Evolutionary conservation across 2,888 invertebrate genomes (phyloP).

Genomic region (Drosophila aldrichi): DNA sequence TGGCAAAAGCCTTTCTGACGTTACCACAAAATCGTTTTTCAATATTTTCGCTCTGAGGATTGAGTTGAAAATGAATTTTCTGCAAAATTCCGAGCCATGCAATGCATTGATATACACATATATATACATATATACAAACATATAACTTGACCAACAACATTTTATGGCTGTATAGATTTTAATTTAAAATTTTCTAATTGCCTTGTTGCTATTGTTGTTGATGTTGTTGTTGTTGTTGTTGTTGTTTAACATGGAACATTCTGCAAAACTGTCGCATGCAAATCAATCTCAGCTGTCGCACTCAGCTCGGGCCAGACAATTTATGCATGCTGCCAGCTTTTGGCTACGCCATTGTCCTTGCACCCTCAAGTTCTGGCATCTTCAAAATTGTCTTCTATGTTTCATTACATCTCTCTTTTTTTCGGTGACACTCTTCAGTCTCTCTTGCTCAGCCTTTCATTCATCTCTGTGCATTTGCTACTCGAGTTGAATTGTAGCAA

Average conservation of each 20-base stretch:
- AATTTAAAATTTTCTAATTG: conserved; percentile 73
- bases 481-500: conserved; percentile 7
- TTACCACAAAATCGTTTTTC: conserved; percentile 78
- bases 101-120: conserved; percentile 26
- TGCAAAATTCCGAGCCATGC: conserved; percentile 25
- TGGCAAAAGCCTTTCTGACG: conserved; percentile 73
- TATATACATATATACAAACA: conserved; percentile 36
- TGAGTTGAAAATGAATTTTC: conserved; percentile 21
- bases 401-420: conserved; percentile 62
- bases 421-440: conserved; percentile 5
- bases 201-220: conserved; percentile 29
- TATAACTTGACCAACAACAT: conserved; percentile 49
- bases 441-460: not conserved
- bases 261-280: conserved; percentile 75
- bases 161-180: conserved; percentile 61
- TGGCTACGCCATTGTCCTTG: conserved; percentile 39
- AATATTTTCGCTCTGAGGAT: conserved; percentile 52
- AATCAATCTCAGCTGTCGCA: conserved; percentile 76
- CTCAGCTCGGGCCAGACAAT: conserved; percentile 61
- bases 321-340: conserved; percentile 64
- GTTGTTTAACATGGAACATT: conserved; percentile 36
- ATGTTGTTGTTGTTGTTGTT: conserved; percentile 4
- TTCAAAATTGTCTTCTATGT: conserved; percentile 55
- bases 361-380: conserved; percentile 29
- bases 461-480: conserved; percentile 42